Conservation (phyloP, 2,888 invertebrate species). For the Alloplasta piceator region DNA sequence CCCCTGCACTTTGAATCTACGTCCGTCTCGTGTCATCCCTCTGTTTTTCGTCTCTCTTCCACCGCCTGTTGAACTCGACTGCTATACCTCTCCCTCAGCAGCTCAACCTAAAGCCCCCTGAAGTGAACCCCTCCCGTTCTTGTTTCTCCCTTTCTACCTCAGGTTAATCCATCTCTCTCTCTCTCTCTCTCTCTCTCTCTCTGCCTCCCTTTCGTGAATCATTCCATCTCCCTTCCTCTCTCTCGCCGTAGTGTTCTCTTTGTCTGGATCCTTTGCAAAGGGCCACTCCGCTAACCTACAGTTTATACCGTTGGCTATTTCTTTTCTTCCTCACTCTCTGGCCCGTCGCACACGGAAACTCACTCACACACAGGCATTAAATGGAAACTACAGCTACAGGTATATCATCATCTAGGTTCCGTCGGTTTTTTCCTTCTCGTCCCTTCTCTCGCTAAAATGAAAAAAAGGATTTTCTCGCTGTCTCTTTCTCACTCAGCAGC, state of each 20-base stretch:
- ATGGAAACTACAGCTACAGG: slow-evolving; percentile 14
- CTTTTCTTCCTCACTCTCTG: slow-evolving; percentile 5
- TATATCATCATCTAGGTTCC: slow-evolving; percentile 36
- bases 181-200: neutral
- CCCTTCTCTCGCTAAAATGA: slow-evolving; percentile 1
- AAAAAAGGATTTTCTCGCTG: slow-evolving; percentile 32
- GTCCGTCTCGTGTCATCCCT: slow-evolving; percentile 58
- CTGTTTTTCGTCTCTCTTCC: slow-evolving; percentile 26
- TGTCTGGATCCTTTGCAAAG: slow-evolving; percentile 39
- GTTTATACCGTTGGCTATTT: slow-evolving; percentile 46
- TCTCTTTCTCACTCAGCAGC: slow-evolving; percentile 19
- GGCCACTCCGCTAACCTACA: slow-evolving; percentile 53
- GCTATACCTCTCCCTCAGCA: neutral
- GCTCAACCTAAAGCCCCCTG: slow-evolving; percentile 31
- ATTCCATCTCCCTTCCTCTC: neutral
- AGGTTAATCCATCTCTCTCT: slow-evolving; percentile 34
- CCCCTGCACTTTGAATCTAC: slow-evolving; percentile 27
- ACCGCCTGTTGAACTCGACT: slow-evolving; percentile 38
- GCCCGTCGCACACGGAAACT: neutral
- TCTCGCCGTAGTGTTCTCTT: slow-evolving; percentile 9
- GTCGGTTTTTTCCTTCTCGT: slow-evolving; percentile 24
- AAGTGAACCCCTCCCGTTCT: slow-evolving; percentile 40
- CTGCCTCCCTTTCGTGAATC: neutral
- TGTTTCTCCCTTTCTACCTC: slow-evolving; percentile 30
- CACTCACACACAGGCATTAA: neutral